These are phyloP conservation scores for Brachionus angularis DNA, from an alignment of 1,140 invertebrate genomes.

Conservation along the genomic window DNA sequence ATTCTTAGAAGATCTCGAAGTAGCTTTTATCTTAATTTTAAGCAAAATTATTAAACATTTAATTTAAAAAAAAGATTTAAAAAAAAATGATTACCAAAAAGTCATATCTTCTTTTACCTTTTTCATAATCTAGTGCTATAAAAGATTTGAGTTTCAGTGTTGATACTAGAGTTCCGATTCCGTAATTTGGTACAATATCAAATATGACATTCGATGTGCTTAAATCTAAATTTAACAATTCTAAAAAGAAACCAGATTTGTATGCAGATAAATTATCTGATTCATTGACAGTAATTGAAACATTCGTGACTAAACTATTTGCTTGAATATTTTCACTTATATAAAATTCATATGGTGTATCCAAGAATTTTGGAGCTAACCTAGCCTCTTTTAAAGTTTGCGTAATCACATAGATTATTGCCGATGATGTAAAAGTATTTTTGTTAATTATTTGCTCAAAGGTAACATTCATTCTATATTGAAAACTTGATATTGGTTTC, in stretches of 20 bases:
- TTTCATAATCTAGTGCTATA: slow-evolving; percentile 14
- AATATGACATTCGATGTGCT: not conserved
- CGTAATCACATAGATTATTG: slow-evolving; percentile 2
- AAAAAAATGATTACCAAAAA: not conserved
- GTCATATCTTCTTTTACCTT: not conserved
- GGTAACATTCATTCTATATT: too few species aligned
- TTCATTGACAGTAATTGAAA: not conserved
- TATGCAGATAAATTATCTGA: not conserved
- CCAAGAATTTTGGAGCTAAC: not conserved
- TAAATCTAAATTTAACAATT: not conserved
- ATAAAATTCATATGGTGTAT: not conserved
- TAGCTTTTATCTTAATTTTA: slow-evolving; percentile 29
- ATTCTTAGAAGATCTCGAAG: not conserved
- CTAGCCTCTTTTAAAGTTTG: not conserved
- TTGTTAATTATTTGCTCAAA: too few species aligned
- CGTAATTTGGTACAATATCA: slow-evolving; percentile 16
- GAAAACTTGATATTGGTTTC: too few species aligned
- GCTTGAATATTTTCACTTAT: slow-evolving; percentile 2
- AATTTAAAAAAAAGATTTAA: too few species aligned
- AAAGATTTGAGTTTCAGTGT: not conserved
- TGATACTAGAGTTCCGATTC: not conserved
- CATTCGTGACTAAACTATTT: slow-evolving; percentile 7
- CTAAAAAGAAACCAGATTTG: slow-evolving; percentile 22
- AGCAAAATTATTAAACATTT: too few species aligned
- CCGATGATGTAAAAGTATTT: too few species aligned